Evolutionary conservation across 2,113 vertebrate species (phyloP).

Genomic region (Numenius arquata): DNA sequence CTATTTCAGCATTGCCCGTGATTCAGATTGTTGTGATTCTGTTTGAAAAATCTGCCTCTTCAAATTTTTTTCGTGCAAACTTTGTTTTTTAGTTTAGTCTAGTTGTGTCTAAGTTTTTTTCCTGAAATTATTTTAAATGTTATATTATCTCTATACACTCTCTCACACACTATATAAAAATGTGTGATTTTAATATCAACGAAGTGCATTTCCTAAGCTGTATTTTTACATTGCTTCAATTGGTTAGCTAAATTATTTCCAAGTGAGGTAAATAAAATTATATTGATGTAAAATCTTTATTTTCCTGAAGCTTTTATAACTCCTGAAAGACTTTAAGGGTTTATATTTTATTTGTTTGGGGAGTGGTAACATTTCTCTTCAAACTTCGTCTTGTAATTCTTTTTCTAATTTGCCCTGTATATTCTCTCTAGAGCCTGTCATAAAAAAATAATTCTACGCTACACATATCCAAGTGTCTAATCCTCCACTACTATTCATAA

Average conservation of each 20-base stretch:
- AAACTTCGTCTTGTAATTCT: background rate
- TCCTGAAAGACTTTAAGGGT: background rate
- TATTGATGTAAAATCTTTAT: background rate
- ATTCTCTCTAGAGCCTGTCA: background rate
- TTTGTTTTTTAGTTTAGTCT: background rate
- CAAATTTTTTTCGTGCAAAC: background rate
- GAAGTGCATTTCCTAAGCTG: background rate
- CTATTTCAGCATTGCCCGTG: accelerated
- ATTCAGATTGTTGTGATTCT: background rate
- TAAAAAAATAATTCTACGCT: background rate
- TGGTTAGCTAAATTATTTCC: background rate
- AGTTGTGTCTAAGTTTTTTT: background rate
- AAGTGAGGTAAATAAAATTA: background rate
- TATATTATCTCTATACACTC: background rate
- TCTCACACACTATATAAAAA: too few relatives aligned
- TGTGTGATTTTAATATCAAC: background rate
- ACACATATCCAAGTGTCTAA: background rate
- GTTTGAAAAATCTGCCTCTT: background rate
- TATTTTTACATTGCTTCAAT: background rate
- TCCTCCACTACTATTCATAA: background rate
- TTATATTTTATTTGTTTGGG: background rate
- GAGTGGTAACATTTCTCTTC: background rate
- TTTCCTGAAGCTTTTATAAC: background rate
- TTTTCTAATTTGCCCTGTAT: background rate
- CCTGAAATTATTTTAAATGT: background rate